Evolutionary conservation across 2,888 invertebrate species (phyloP).

Genomic region (Lasioglossum villosulum): DNA sequence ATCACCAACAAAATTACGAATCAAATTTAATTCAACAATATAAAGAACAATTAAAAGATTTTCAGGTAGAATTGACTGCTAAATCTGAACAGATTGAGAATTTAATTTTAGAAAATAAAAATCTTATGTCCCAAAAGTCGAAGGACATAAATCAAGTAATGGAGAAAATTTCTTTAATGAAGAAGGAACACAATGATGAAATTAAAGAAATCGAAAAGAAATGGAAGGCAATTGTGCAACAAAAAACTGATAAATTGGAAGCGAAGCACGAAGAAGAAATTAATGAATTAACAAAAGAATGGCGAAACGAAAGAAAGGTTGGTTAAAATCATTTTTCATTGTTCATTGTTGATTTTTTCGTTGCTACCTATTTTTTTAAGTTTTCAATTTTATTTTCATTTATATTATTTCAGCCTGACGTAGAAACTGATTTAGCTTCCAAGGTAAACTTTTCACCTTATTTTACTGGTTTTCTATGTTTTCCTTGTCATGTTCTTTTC

Average conservation of each 20-base stretch:
- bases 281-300: conserved; percentile 81
- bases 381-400: conserved; percentile 56
- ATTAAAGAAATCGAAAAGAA: conserved; percentile 80
- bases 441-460: conserved; percentile 69
- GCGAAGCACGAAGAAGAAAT: conserved; percentile 79
- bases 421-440: conserved; percentile 60
- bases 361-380: conserved; percentile 40
- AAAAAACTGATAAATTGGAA: conserved; percentile 76
- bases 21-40: conserved; percentile 80
- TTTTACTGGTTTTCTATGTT: conserved; percentile 28
- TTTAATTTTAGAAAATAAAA: conserved; percentile 75
- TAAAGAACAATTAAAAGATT: conserved; percentile 81
- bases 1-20: conserved; percentile 81
- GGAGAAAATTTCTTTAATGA: conserved; percentile 72
- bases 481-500: no score
- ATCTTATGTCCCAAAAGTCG: conserved; percentile 70
- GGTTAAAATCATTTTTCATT: conserved; percentile 44
- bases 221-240: conserved; percentile 78
- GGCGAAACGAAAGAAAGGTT: conserved; percentile 83
- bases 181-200: conserved; percentile 78
- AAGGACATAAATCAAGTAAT: conserved; percentile 75
- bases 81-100: conserved; percentile 81
- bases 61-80: conserved; percentile 80
- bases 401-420: conserved; percentile 68
- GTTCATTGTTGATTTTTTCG: conserved; percentile 37